phyloP scores from a whole-genome alignment of 2,888 invertebrate species.

The Cataglyphis cursor region DNA sequence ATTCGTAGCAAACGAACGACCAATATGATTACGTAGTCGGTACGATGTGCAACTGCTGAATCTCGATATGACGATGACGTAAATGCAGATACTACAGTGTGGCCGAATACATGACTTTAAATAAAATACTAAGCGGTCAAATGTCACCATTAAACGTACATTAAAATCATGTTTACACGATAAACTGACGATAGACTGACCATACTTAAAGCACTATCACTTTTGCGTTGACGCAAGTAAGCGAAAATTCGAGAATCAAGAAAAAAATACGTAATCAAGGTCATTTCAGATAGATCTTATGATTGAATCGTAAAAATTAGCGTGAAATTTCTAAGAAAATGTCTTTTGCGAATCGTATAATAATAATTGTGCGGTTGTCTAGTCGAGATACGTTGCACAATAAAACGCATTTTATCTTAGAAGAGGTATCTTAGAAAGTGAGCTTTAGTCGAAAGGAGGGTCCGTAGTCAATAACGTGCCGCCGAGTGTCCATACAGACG shows the following conservation, averaged over 20 bases:
- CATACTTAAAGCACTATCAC: neutral
- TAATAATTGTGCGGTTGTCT: slow-evolving; percentile 1
- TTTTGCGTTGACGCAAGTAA: neutral
- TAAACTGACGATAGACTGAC: no score
- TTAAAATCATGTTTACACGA: slow-evolving; percentile 12
- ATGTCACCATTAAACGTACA: neutral
- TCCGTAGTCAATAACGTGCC: slow-evolving; percentile 46
- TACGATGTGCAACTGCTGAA: neutral
- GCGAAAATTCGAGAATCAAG: neutral
- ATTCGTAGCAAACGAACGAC: neutral
- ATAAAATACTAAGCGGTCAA: neutral
- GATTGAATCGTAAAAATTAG: slow-evolving; percentile 20
- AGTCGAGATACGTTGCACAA: neutral
- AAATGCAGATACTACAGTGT: neutral
- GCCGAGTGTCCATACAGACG: slow-evolving; percentile 23
- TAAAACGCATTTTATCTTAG: slow-evolving; percentile 32
- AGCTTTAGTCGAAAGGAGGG: slow-evolving; percentile 8
- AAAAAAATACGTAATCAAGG: neutral
- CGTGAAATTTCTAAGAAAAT: neutral
- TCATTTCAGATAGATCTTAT: neutral
- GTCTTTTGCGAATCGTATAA: slow-evolving; percentile 12
- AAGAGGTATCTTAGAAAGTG: slow-evolving; percentile 3
- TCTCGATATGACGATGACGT: slow-evolving; percentile 19
- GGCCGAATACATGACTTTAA: neutral
- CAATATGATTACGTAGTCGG: neutral